Evolutionary conservation across 2,113 vertebrate species (phyloP).

Genomic region (Myrmecophaga tridactyla): DNA sequence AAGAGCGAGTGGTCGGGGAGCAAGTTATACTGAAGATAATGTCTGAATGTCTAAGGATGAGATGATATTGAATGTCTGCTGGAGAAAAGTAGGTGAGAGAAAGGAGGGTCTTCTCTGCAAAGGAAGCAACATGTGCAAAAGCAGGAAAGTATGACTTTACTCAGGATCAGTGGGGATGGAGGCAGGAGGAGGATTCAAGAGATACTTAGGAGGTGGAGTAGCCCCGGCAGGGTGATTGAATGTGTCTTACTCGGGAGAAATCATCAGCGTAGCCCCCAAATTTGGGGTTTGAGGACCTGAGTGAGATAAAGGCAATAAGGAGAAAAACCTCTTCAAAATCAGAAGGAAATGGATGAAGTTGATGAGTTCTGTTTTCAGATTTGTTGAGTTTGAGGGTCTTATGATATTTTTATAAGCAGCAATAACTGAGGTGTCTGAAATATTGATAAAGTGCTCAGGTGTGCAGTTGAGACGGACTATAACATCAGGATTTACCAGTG

Average conservation of each 20-base stretch:
- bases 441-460: neutral
- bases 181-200: neutral
- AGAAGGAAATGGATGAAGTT: neutral
- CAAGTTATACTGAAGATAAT: neutral
- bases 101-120: neutral
- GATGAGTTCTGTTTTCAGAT: neutral
- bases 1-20: neutral
- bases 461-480: neutral
- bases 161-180: too few relatives aligned
- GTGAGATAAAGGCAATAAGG: neutral
- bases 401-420: neutral
- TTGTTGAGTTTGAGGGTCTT: too few relatives aligned
- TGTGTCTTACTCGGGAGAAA: neutral
- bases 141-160: too few relatives aligned
- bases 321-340: neutral
- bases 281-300: neutral
- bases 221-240: neutral
- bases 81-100: too few relatives aligned
- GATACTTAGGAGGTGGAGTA: neutral
- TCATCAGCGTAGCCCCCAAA: neutral
- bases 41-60: neutral
- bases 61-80: rapidly evolving
- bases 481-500: too few relatives aligned
- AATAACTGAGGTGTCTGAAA: neutral
- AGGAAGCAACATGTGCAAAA: neutral